phyloP scores from a whole-genome alignment of 1,140 invertebrate genomes.

The Drosophila leontia region DNA sequence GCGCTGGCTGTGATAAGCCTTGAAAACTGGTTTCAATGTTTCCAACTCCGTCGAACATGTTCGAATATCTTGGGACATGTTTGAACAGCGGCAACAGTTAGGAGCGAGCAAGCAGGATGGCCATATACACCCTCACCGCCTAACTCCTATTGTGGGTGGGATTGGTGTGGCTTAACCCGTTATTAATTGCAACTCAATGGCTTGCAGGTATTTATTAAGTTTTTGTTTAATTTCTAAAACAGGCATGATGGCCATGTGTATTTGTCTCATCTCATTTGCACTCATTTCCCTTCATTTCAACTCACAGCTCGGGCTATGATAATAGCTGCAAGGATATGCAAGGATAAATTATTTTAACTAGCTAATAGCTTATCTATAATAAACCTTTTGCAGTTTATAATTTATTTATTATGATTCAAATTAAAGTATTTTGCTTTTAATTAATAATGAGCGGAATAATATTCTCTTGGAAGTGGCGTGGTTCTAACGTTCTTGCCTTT shows the following conservation, averaged over 20 bases:
- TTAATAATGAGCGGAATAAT: too few relatives aligned
- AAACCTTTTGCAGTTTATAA: too few relatives aligned
- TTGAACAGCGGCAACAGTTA: conserved; percentile 61
- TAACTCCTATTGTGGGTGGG: conserved; percentile 6
- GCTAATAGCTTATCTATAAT: neutral
- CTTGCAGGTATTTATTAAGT: conserved; percentile 73
- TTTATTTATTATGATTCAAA: too few relatives aligned
- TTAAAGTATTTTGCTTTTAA: too few relatives aligned
- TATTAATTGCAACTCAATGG: conserved; percentile 78
- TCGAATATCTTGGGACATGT: conserved; percentile 39
- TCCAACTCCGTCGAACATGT: conserved; percentile 20
- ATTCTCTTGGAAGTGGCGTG: too few relatives aligned
- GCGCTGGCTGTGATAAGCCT: conserved; percentile 70
- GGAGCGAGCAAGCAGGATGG: conserved; percentile 15
- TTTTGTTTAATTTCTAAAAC: conserved; percentile 50
- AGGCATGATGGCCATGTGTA: conserved; percentile 9
- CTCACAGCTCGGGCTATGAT: conserved; percentile 14
- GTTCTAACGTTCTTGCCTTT: neutral
- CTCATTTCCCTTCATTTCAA: conserved; percentile 60
- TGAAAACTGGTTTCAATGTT: conserved; percentile 73
- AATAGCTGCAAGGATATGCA: conserved; percentile 3
- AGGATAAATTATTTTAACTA: neutral
- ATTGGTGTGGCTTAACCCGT: conserved; percentile 45
- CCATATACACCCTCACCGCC: neutral
- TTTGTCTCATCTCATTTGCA: conserved; percentile 34